phyloP scores from a whole-genome alignment of 30 jellyfish, hydroid and myxozoan genomes.

The Cassiopea xamachana region DNA sequence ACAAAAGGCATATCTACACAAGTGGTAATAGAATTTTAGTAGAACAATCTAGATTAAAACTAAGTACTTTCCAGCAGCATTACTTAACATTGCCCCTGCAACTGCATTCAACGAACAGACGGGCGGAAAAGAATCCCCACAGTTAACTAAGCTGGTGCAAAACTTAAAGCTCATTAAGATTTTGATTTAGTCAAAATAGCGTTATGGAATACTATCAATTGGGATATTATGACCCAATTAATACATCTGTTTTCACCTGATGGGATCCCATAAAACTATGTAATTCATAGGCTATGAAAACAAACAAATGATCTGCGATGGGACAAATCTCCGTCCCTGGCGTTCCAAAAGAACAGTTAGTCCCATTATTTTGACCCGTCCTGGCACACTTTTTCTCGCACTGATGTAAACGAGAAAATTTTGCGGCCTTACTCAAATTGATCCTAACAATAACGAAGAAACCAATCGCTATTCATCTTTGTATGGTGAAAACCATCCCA shows the following conservation, averaged over 20 bases:
- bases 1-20: too few relatives aligned
- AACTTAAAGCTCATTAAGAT: neutral
- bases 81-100: neutral
- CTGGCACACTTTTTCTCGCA: neutral
- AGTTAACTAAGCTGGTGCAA: neutral
- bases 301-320: neutral
- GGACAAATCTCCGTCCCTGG: neutral
- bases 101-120: neutral
- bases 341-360: neutral
- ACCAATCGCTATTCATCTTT: neutral
- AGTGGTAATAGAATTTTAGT: too few relatives aligned
- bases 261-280: neutral
- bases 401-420: neutral
- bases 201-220: neutral
- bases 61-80: neutral
- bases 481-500: neutral
- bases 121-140: neutral
- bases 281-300: neutral
- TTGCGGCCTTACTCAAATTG: neutral
- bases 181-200: neutral
- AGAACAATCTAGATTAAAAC: neutral
- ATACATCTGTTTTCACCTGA: constrained; percentile 7
- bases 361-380: neutral
- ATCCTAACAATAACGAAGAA: neutral
- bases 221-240: neutral